Conservation (phyloP, 2,113 vertebrate species). For the Xenus cinereus region DNA sequence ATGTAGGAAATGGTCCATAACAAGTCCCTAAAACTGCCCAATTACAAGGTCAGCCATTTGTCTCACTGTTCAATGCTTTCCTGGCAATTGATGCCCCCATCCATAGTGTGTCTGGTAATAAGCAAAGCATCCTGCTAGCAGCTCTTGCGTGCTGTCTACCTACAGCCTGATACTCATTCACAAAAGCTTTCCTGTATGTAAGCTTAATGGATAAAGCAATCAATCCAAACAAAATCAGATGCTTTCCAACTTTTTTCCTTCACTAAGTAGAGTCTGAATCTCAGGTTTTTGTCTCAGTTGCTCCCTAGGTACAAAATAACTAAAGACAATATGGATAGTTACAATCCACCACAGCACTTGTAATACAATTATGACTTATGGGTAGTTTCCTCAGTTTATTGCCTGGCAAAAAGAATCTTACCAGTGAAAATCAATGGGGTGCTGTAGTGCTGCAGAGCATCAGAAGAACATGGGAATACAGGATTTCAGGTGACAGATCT, state of each 20-base stretch:
- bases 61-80: background rate
- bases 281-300: background rate
- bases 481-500: background rate
- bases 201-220: constrained; percentile 46
- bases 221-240: constrained; percentile 11
- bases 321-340: background rate
- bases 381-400: background rate
- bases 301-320: background rate
- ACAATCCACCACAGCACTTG: background rate
- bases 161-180: background rate
- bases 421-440: background rate
- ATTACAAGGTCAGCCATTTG: constrained; percentile 12
- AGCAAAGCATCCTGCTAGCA: background rate
- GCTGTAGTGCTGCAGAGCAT: background rate
- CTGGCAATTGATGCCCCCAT: background rate
- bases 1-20: background rate
- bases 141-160: background rate
- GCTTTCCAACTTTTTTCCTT: background rate
- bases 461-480: background rate
- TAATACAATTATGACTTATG: background rate
- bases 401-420: background rate
- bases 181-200: background rate
- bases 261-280: background rate
- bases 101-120: background rate
- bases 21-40: background rate